phyloP scores from a whole-genome alignment of 2,113 vertebrate genomes.

The Pogona vitticeps region DNA sequence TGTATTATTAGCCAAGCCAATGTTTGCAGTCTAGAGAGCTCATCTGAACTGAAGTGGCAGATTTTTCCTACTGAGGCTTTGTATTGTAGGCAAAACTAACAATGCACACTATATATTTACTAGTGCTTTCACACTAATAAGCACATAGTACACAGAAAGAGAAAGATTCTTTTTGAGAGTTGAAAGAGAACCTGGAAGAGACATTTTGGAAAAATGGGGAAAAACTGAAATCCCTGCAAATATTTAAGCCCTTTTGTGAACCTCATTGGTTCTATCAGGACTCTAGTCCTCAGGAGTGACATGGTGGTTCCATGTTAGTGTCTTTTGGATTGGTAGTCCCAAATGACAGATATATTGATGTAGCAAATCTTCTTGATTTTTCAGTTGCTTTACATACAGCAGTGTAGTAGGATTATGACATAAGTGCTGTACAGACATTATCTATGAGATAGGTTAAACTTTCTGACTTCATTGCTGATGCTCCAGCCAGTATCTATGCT shows the following conservation, averaged over 20 bases:
- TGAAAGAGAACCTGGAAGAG: not conserved
- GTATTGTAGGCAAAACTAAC: slow-evolving; percentile 3
- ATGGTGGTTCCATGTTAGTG: not conserved
- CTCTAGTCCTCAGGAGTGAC: not conserved
- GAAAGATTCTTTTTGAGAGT: not conserved
- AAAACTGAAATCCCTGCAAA: not conserved
- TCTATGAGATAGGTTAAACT: not conserved
- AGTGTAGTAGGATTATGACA: not conserved
- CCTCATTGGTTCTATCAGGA: not conserved
- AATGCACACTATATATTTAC: not conserved
- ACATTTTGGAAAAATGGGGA: not conserved
- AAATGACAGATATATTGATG: not conserved
- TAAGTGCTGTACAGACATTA: not conserved
- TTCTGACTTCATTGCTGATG: not conserved
- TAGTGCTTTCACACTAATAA: not conserved
- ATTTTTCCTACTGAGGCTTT: slow-evolving; percentile 21
- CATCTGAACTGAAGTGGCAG: not conserved
- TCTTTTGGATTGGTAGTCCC: not conserved
- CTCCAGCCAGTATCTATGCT: too few species aligned
- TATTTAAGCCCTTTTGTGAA: not conserved
- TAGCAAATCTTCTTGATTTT: not conserved
- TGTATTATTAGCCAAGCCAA: not conserved
- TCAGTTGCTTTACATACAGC: not conserved
- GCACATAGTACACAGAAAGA: not conserved
- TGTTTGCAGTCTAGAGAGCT: not conserved